Base-by-base conservation (phyloP, 1,140 invertebrate species). In the Cardiocondyla obscurior region DNA sequence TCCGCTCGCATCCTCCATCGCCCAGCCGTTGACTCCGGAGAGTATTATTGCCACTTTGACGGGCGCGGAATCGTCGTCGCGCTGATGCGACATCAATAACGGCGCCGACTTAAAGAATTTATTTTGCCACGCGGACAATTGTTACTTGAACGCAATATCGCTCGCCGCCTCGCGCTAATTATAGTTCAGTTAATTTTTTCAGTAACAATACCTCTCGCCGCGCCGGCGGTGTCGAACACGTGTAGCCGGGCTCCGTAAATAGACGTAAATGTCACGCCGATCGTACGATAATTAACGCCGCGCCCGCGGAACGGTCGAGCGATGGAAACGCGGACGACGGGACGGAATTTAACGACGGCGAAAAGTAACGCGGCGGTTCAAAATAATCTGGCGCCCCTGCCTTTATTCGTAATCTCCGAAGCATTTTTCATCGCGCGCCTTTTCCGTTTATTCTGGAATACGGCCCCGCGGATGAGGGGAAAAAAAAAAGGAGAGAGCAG, bases 351-450 rank as follows among this genome's bases (percentile, higher is more conserved):
- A 42, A 64, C 42, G 46, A 55, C 10, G 33, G 16, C 30, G 46
- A 79, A 19, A 39, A 39, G 49, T 53, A 19, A 6, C 30, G 44
- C 30, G 30, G 53, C 39, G 10, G 25, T 39, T 39, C 4, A 76
- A 64, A 76, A 64, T 76, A 76, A 76, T 76, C 57, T 28, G 19
- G 6, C 5, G 36, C 14, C 12, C 22, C n/a, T n/a, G n/a, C n/a
- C n/a, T 51, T 77, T 79, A 42, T 53, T 42, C 62, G n/a, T 69
- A 69, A 69, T 81, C 69, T 70, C 42, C 55, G 28, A 36, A 6
- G 42, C 83, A 67, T 79, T 81, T 81, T 81, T 73, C 65, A 81
- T 81, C 67, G 76, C 19, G 65, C 33, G n/a, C 25, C 42, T 33
- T n/a, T 62, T 36, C 22, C 25, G 57, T 73, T 65, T 65, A 62